Evolutionary conservation across 2,113 vertebrate species (phyloP).

Genomic region (cat (Felis catus)): F.catus_Fca126_mat1.0 CM031416.1:5601501-5602000

Average conservation of each 20-base stretch:
- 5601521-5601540: neutral
- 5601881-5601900: constrained; percentile 63
- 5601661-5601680: neutral
- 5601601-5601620: neutral
- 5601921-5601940: constrained; percentile 60
- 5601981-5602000: neutral
- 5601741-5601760: neutral
- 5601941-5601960: constrained; percentile 51
- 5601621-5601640: neutral
- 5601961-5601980: neutral
- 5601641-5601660: neutral
- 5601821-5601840: constrained; percentile 63
- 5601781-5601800: neutral
- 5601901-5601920: constrained; percentile 64
- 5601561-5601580: neutral
- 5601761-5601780: neutral
- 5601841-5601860: constrained; percentile 68
- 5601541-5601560: neutral
- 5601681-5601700: neutral
- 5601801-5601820: neutral
- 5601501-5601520: neutral
- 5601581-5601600: neutral
- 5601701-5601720: neutral
- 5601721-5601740: neutral
- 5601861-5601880: constrained; percentile 65